Conservation (phyloP, 2,888 invertebrate species). For the Escarpia spicata region DNA sequence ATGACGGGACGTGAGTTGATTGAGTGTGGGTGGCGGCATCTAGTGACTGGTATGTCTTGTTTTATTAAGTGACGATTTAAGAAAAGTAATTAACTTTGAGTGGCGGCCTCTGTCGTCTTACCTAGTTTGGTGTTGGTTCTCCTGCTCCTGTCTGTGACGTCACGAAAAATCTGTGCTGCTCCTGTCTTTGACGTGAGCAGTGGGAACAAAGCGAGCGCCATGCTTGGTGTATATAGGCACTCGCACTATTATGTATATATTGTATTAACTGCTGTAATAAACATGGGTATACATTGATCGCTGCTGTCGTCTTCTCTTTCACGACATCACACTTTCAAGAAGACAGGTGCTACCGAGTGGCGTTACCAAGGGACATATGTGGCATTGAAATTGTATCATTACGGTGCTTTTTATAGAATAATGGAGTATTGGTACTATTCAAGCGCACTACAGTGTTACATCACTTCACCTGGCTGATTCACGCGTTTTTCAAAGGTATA, state of each 20-base stretch:
- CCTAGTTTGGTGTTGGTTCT: not conserved
- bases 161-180: not conserved
- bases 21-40: not conserved
- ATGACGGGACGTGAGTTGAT: not conserved
- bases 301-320: not conserved
- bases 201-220: too few species aligned
- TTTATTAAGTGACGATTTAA: not conserved
- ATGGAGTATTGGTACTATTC: too few species aligned
- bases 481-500: too few species aligned
- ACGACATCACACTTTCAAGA: not conserved
- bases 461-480: too few species aligned
- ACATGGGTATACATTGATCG: not conserved
- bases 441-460: too few species aligned
- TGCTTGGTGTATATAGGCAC: not conserved
- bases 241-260: not conserved
- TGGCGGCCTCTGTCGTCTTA: too few species aligned
- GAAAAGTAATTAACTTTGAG: not conserved
- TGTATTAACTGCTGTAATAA: not conserved
- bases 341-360: too few species aligned
- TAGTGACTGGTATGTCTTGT: not conserved
- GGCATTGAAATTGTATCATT: too few species aligned
- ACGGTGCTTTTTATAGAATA: too few species aligned
- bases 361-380: too few species aligned
- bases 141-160: not conserved
- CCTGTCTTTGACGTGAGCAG: not conserved